Evolutionary conservation across 2,888 invertebrate species (phyloP).

Genomic region (Pheosia tremula): DNA sequence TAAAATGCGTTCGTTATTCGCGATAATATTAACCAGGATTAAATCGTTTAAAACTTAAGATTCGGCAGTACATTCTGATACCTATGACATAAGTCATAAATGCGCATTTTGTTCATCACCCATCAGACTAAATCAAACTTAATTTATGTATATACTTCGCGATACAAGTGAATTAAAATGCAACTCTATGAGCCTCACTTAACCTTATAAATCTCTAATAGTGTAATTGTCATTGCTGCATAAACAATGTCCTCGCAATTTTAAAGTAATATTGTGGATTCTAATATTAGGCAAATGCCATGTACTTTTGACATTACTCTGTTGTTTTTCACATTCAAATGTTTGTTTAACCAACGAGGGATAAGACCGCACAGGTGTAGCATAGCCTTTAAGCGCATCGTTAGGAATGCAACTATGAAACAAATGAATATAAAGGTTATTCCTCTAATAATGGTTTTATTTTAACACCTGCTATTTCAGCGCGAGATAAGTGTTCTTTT

Average conservation of each 20-base stretch:
- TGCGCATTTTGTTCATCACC: not conserved
- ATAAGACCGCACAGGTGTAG: conserved; percentile 53
- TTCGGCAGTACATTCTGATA: not conserved
- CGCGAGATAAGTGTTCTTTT: conserved; percentile 3
- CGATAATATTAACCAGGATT: not conserved
- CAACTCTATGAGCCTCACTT: not conserved
- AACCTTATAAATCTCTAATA: too few relatives aligned
- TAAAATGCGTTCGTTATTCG: not conserved
- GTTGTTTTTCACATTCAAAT: conserved; percentile 42
- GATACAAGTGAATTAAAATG: not conserved
- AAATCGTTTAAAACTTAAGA: not conserved
- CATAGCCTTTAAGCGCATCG: conserved; percentile 65
- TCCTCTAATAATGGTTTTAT: conserved; percentile 69
- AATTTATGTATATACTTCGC: not conserved
- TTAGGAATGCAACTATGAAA: conserved; percentile 73
- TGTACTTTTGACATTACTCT: conserved; percentile 42
- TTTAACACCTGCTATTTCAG: conserved; percentile 25
- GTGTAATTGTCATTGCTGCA: too few relatives aligned
- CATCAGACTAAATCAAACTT: not conserved
- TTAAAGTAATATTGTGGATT: conserved; percentile 31
- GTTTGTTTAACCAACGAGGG: conserved; percentile 47
- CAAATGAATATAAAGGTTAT: conserved; percentile 82
- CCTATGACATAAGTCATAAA: not conserved
- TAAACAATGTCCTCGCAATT: conserved; percentile 39
- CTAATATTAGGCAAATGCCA: conserved; percentile 39